These are phyloP conservation scores for Denticeps clupeoides DNA, from an alignment of 2,797 vertebrate genomes.

Conservation along the genomic window DNA sequence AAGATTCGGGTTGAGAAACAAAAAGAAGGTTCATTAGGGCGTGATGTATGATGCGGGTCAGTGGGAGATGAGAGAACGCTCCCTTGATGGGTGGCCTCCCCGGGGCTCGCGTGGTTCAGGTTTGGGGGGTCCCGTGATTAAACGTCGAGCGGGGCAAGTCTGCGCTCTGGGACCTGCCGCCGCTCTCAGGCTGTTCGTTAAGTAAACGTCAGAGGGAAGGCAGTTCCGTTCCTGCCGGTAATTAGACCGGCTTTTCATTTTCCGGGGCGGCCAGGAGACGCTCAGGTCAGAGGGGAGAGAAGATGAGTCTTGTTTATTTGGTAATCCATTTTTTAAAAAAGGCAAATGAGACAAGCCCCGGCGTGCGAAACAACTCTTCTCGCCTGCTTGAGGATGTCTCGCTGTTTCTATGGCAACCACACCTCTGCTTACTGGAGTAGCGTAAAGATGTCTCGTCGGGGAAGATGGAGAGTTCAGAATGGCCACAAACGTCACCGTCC, in stretches of 20 bases:
- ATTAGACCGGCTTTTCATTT: too few relatives aligned
- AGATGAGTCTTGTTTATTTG: constrained; percentile 37
- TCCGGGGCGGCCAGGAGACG: too few relatives aligned
- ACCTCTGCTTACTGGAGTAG: constrained; percentile 22
- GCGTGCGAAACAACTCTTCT: constrained; percentile 21
- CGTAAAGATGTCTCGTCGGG: too few relatives aligned
- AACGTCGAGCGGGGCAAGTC: too few relatives aligned
- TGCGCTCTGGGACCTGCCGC: constrained; percentile 50
- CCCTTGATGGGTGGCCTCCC: too few relatives aligned
- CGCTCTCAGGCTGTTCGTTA: constrained; percentile 65
- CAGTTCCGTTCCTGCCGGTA: constrained; percentile 44
- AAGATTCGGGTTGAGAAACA: too few relatives aligned
- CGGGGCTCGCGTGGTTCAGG: too few relatives aligned
- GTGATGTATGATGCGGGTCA: too few relatives aligned
- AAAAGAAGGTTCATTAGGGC: too few relatives aligned
- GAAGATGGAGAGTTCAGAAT: not conserved
- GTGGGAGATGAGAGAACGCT: too few relatives aligned
- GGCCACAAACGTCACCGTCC: too few relatives aligned
- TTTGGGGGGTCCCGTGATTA: too few relatives aligned
- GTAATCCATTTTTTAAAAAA: constrained; percentile 49
- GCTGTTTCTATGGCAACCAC: constrained; percentile 61
- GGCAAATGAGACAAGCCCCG: constrained; percentile 37
- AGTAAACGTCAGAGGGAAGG: constrained; percentile 57
- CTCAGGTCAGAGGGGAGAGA: constrained; percentile 33
- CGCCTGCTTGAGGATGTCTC: constrained; percentile 23